phyloP scores from a whole-genome alignment of 1,140 invertebrate species.

The Heliconius hewitsoni region DNA sequence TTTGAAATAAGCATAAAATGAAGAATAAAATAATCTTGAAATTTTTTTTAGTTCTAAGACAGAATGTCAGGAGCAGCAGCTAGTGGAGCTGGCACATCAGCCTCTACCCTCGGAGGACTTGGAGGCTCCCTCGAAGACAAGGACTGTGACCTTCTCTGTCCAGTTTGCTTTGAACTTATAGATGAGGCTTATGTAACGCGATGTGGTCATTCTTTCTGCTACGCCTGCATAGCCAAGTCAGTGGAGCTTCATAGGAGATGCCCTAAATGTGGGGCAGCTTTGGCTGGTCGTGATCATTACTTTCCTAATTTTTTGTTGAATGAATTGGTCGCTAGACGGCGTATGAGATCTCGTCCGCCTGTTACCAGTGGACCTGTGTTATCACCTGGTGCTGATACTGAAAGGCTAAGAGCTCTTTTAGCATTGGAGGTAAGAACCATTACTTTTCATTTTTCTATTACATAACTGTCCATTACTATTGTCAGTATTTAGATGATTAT shows the following conservation, averaged over 20 bases:
- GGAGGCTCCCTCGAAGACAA: slow-evolving; percentile 85
- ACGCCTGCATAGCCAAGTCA: slow-evolving; percentile 90
- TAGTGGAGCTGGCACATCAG: slow-evolving; percentile 55
- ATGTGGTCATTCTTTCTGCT: slow-evolving; percentile 97
- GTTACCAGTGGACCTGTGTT: background rate
- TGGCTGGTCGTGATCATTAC: slow-evolving; percentile 88
- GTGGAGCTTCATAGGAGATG: slow-evolving; percentile 91
- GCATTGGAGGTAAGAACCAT: slow-evolving; percentile 79
- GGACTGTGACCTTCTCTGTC: slow-evolving; percentile 89
- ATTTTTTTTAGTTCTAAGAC: background rate
- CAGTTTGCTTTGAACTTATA: slow-evolving; percentile 95
- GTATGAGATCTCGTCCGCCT: slow-evolving; percentile 61
- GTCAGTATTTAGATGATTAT: too few relatives aligned
- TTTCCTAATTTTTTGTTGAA: slow-evolving; percentile 94
- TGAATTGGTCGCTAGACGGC: slow-evolving; percentile 89
- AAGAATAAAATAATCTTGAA: too few relatives aligned
- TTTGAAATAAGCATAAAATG: too few relatives aligned
- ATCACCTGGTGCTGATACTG: slow-evolving; percentile 59
- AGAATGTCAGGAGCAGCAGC: slow-evolving; percentile 56
- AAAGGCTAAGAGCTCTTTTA: slow-evolving; percentile 85
- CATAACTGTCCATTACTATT: too few relatives aligned
- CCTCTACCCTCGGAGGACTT: slow-evolving; percentile 83
- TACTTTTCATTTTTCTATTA: background rate
- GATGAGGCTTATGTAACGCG: slow-evolving; percentile 95
- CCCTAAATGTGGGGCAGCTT: slow-evolving; percentile 91